Percentiles rank a stretch among this genome's conserved stretches.
Evolutionary conservation across 2,113 vertebrate species (phyloP).

Genomic region (Chaetodon auriga): DNA sequence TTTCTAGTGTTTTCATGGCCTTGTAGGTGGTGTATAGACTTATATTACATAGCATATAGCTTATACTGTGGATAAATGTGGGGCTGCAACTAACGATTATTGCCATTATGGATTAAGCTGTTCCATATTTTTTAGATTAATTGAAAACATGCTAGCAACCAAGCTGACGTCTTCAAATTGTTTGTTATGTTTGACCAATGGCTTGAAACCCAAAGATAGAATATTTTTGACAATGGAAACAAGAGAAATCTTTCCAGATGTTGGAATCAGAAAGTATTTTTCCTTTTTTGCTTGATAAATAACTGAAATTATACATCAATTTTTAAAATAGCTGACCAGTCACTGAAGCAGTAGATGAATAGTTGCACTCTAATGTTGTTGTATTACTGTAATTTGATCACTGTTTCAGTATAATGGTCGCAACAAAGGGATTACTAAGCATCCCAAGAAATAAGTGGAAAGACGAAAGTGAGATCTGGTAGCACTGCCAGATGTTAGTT

Average conservation of each 20-base stretch:
- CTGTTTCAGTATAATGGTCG: constrained; percentile 1
- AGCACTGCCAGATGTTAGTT: constrained; percentile 83
- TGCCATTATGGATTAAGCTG: not conserved
- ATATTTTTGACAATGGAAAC: too few species aligned
- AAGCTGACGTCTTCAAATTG: not conserved
- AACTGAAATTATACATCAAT: too few species aligned
- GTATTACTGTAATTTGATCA: not conserved
- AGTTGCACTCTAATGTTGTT: not conserved
- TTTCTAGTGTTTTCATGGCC: not conserved
- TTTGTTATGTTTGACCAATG: not conserved
- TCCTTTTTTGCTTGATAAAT: too few species aligned
- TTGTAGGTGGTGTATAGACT: not conserved
- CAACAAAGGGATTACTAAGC: constrained; percentile 46
- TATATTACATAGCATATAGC: not conserved
- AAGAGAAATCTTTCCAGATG: not conserved
- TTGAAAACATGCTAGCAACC: not conserved
- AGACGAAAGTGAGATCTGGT: constrained; percentile 67
- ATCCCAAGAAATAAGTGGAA: constrained; percentile 55
- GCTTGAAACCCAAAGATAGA: not conserved
- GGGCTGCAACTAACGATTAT: not conserved
- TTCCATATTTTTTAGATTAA: not conserved
- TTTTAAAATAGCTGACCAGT: too few species aligned
- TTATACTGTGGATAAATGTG: not conserved
- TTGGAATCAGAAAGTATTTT: too few species aligned
- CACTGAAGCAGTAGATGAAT: not conserved